phyloP scores from a whole-genome alignment of 2,113 vertebrate genomes.

The Menura novaehollandiae region DNA sequence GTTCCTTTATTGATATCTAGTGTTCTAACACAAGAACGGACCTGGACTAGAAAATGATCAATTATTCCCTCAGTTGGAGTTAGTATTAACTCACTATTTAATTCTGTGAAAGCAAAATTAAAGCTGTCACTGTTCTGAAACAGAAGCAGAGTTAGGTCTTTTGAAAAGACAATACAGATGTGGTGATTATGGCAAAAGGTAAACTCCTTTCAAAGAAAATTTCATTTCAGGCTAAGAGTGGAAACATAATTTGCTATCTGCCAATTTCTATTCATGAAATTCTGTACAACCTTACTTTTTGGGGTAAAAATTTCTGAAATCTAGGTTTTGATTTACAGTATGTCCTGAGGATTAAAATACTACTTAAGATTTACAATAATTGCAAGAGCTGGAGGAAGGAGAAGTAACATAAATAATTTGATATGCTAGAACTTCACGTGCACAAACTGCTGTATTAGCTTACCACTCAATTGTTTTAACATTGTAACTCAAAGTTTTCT shows the following conservation, averaged over 20 bases:
- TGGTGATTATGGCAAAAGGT: not conserved
- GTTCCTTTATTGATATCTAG: not conserved
- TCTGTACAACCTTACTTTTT: not conserved
- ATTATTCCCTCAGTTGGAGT: not conserved
- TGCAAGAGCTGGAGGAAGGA: not conserved
- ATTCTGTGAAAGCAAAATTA: not conserved
- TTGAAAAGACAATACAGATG: not conserved
- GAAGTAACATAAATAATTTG: constrained; percentile 8
- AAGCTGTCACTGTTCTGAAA: not conserved
- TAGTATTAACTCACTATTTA: not conserved
- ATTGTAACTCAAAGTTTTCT: not conserved
- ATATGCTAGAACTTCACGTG: not conserved
- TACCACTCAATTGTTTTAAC: not conserved
- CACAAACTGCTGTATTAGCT: not conserved
- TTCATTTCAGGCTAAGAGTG: not conserved
- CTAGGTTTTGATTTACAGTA: not conserved
- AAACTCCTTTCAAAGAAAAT: constrained; percentile 9
- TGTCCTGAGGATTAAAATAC: not conserved
- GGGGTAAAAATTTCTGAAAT: not conserved
- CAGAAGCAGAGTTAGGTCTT: not conserved
- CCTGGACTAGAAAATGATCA: not conserved
- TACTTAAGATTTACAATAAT: constrained; percentile 17
- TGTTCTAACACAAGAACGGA: not conserved
- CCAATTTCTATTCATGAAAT: not conserved
- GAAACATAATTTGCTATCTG: not conserved